Evolutionary conservation across 92 coral and sea anemone species (phyloP), one percentile per base, ranked within the genome.

Genomic region (Plumapathes pennacea): DNA sequence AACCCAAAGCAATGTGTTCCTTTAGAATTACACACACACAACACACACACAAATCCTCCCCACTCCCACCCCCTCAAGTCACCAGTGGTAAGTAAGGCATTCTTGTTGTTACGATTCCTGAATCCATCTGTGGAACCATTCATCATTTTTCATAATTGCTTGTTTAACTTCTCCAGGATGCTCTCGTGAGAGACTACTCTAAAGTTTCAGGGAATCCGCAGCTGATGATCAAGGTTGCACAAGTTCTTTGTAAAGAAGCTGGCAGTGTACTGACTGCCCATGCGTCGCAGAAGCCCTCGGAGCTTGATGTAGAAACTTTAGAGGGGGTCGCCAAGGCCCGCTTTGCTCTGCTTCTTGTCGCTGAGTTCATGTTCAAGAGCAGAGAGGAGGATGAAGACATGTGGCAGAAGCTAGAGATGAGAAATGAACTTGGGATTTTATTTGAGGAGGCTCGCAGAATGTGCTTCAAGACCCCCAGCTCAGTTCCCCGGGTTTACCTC

Each of bases 271-370:
- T n/a, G n/a, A 46, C 20, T 7, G 29, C 84, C 42, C 38, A 25
- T 38, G 9, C 44, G 25, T 31, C 22, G 12, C 40, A n/a, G n/a
- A n/a, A 42, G 19, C 45, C 32, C 25, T 29, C 22, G 0, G 73
- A 31, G 10, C 67, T 84, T 46, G 83, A 72, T 48, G 75, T 78
- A 45, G 22, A 65, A 17, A 66, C 58, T 2, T 50, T 84, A 27
- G 90, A 85, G 52, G 74, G 74, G 33, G 75, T 78, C 22, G 81
- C 86, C 26, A 85, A 68, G 32, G 77, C 76, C 4, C 81, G 90
- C 13, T 71, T 78, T 36, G 60, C 60, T 45, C 26, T 85, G 41
- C 50, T 71, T 25, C 68, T 78, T 10, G 32, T 72, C 26, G 79
- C 90, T 21, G 82, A 51, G 31, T 85, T 74, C 31, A 53, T 85